A percentile compares a stretch with the other conserved stretches of the same genome.
Conservation (phyloP, 2,888 invertebrate genomes). For the Lepidochrysops patricia region DNA sequence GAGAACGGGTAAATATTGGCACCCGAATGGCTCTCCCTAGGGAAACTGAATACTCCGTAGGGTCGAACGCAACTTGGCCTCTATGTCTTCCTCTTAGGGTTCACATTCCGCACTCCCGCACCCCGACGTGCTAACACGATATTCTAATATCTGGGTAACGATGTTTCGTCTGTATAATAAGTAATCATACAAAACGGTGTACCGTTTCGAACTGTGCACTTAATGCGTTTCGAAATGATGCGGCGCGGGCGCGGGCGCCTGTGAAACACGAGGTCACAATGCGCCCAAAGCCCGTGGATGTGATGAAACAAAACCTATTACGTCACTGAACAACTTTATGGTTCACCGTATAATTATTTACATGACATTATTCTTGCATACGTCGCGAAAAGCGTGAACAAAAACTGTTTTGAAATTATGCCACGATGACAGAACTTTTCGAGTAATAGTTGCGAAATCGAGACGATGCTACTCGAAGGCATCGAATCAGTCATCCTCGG, state of each 20-base stretch:
- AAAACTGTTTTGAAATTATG: conserved; percentile 36
- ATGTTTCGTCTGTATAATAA: conserved; percentile 19
- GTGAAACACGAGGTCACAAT: conserved; percentile 68
- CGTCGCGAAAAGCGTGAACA: conserved; percentile 27
- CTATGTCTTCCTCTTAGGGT: neutral
- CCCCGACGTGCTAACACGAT: neutral
- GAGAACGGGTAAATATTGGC: conserved; percentile 28
- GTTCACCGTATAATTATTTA: conserved; percentile 63
- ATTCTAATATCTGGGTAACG: conserved; percentile 3
- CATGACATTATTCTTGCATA: conserved; percentile 58
- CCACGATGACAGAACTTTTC: conserved; percentile 21
- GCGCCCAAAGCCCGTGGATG: conserved; percentile 54
- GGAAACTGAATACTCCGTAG: conserved; percentile 19
- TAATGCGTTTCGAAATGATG: conserved; percentile 72
- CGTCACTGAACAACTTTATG: conserved; percentile 63
- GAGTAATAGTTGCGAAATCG: neutral
- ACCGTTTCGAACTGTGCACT: conserved; percentile 65
- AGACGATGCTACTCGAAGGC: conserved; percentile 3
- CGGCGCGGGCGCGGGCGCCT: conserved; percentile 48
- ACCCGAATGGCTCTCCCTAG: conserved; percentile 34
- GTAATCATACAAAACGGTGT: conserved; percentile 28
- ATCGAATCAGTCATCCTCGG: conserved; percentile 45
- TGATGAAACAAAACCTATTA: conserved; percentile 70
- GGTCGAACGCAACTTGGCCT: conserved; percentile 12
- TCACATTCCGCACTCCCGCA: conserved; percentile 4